Base-by-base conservation (phyloP, 2,888 invertebrate genomes). In the Onthophagus sagittarius region DNA sequence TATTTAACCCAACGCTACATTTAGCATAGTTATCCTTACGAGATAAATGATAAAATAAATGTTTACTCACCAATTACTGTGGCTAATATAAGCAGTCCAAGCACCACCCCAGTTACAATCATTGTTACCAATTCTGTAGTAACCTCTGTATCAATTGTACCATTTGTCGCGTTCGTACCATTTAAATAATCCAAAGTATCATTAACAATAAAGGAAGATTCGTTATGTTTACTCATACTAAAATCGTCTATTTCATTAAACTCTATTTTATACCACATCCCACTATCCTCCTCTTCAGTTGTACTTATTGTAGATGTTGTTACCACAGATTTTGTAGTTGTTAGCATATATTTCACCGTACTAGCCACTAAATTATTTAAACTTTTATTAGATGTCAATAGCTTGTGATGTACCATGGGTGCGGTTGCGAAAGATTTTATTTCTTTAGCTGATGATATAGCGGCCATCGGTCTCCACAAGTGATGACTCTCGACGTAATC, bases 31-130 rank as follows among this genome's bases (percentile, higher is more conserved):
- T 23, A 23, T 23, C 3, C 23, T 23, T 3, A 23, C 1, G 3
- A 23, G 23, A 23, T 23, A 23, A 3, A 23, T 23, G 23, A 31
- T 65, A 11, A 15, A 72, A 62, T 33, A 53, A 53, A 53, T 11
- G 39, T 2, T 53, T 53, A 62, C 86, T 87, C 82, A 90, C 90
- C 90, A 80, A 90, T 88, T 78, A 90, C 89, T 77, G 90, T 90
- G 73, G 90, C 89, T 78, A 90, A 84, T 78, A 90, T 90, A 76
- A 90, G 88, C 79, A 90, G 84, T 75, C 90, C 90, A 76, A 90
- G 86, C 62, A 88, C 81, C 72, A 89, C 83, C 33, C 89, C 90
- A 78, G 89, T 90, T 78, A 85, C 87, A 73, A 92, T 90, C 82
- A 90, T 90, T 76, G 90, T 88, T 75, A 90, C 85, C 79, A 92